Evolutionary conservation across 2,888 invertebrate species (phyloP).

Genomic region (Halocaridina rubra): DNA sequence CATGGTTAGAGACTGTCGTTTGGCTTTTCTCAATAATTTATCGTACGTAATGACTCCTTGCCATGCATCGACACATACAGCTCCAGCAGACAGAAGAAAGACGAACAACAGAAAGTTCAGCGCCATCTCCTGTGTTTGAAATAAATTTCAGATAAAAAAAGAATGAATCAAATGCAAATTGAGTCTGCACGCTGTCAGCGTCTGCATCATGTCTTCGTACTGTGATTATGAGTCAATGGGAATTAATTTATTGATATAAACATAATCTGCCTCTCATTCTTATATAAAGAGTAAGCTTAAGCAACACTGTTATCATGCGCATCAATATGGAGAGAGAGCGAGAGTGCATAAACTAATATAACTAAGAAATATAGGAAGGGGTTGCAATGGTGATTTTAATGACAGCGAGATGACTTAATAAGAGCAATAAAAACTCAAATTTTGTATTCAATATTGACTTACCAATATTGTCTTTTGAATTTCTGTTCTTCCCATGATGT

Average conservation of each 20-base stretch:
- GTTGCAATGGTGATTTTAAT: too few species aligned
- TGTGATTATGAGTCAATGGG: too few species aligned
- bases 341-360: not conserved
- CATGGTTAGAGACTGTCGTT: not conserved
- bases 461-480: slow-evolving; percentile 50
- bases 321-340: not conserved
- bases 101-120: slow-evolving; percentile 17
- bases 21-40: not conserved
- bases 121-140: not conserved
- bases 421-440: too few species aligned
- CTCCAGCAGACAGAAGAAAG: slow-evolving; percentile 7
- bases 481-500: slow-evolving; percentile 45
- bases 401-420: too few species aligned
- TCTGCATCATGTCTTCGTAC: too few species aligned
- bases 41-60: not conserved
- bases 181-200: too few species aligned
- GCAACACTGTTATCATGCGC: not conserved
- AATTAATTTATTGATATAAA: too few species aligned
- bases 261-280: too few species aligned
- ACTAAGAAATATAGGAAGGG: not conserved
- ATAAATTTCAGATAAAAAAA: not conserved
- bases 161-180: too few species aligned
- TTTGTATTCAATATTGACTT: too few species aligned
- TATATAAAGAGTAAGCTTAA: too few species aligned
- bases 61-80: not conserved